These are phyloP conservation scores for Silurus aristotelis DNA, from an alignment of 2,797 vertebrate species.

Conservation along the genomic window DNA sequence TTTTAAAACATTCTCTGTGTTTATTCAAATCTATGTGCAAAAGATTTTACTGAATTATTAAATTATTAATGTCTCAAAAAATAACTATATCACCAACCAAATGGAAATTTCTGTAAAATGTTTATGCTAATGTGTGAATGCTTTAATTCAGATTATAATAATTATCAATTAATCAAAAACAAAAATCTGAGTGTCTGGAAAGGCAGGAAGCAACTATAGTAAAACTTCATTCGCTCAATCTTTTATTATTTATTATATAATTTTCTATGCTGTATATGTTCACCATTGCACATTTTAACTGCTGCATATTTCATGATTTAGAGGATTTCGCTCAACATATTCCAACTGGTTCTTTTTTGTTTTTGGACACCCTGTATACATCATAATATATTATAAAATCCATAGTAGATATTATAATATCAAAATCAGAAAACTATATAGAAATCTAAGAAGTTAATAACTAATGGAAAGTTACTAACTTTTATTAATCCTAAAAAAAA, in stretches of 20 bases:
- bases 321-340: background rate
- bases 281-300: background rate
- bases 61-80: background rate
- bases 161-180: background rate
- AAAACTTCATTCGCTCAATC: background rate
- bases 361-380: background rate
- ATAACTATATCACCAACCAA: background rate
- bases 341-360: background rate
- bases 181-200: background rate
- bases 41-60: background rate
- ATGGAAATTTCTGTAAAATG: background rate
- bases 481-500: background rate
- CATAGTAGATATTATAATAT: background rate
- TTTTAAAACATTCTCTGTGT: background rate
- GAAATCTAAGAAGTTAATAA: background rate
- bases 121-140: background rate
- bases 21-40: too few species aligned
- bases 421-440: background rate
- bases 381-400: background rate
- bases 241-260: background rate
- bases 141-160: background rate
- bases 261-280: background rate
- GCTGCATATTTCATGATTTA: background rate
- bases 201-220: background rate
- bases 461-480: too few species aligned